A percentile compares a stretch with the other conserved stretches of the same genome.
Conservation (phyloP, 2,888 invertebrate species). For the Tetrapedia diversipes region DNA sequence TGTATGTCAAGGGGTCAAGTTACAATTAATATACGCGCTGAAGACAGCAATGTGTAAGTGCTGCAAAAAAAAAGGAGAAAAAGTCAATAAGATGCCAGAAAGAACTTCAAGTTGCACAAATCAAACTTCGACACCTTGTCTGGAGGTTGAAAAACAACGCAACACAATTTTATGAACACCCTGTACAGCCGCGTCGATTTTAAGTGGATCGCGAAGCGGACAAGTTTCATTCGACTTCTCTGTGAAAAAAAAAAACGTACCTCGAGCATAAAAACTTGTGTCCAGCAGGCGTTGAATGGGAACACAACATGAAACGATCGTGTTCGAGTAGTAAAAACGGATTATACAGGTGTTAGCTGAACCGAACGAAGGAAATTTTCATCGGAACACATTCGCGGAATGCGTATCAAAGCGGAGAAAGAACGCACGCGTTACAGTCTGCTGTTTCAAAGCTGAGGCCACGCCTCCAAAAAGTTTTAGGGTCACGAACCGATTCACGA, state of each 20-base stretch:
- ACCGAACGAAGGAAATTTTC: conserved; percentile 1
- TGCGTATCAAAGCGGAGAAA: not conserved
- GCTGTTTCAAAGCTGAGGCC: not conserved
- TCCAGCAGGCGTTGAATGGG: not conserved
- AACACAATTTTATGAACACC: no score
- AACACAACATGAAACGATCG: not conserved
- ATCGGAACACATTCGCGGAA: conserved; percentile 11
- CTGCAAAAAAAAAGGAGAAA: no score
- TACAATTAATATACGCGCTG: no score
- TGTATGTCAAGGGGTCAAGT: no score
- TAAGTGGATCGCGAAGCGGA: conserved; percentile 3
- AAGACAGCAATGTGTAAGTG: no score
- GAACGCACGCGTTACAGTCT: not conserved
- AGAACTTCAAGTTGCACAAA: no score
- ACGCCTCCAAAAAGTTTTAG: no score
- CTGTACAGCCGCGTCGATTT: no score
- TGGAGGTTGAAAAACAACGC: no score
- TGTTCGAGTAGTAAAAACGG: conserved; percentile 4
- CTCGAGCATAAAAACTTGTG: not conserved
- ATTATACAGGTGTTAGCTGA: not conserved
- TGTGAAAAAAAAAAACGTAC: not conserved
- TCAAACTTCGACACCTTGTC: no score
- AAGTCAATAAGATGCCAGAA: no score
- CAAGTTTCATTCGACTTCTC: not conserved
- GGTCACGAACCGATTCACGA: no score